Percentiles rank a stretch among this genome's conserved stretches.
These are phyloP conservation scores for Ceratina australensis DNA, from an alignment of 1,140 invertebrate genomes.

Conservation along the genomic window DNA sequence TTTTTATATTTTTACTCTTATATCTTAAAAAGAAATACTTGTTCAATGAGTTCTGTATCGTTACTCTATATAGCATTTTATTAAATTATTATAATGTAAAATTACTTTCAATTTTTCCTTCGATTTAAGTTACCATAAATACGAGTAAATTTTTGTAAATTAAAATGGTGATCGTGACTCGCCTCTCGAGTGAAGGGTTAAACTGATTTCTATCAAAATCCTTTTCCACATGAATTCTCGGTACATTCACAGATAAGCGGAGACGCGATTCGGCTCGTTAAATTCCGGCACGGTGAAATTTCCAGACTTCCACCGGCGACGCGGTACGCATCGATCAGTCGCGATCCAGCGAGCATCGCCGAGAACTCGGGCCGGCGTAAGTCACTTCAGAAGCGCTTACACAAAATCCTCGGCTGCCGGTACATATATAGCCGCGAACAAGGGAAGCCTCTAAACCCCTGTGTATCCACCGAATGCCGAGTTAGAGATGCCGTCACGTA, in stretches of 20 bases:
- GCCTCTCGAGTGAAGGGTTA: no score
- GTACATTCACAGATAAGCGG: background rate
- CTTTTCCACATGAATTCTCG: background rate
- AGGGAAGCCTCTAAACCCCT: constrained; percentile 33
- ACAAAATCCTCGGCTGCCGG: constrained; percentile 59
- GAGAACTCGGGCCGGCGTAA: constrained; percentile 50
- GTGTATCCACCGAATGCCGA: constrained; percentile 44
- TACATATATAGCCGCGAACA: constrained; percentile 50
- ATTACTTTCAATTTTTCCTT: no score
- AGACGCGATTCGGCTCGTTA: constrained; percentile 14
- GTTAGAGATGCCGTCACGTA: constrained; percentile 66
- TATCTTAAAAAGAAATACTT: no score
- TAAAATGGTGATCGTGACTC: no score
- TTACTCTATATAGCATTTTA: no score
- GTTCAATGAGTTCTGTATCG: no score
- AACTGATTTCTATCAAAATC: background rate
- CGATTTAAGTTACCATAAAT: no score
- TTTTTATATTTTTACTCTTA: no score
- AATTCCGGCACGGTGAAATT: constrained; percentile 16
- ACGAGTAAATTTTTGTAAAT: no score
- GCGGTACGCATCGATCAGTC: constrained; percentile 36
- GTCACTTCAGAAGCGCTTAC: constrained; percentile 63
- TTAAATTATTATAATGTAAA: no score
- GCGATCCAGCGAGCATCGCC: constrained; percentile 26
- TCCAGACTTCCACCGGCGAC: background rate